phyloP scores from a whole-genome alignment of 2,888 invertebrate species.

The Caenorhabditis panamensis region DNA sequence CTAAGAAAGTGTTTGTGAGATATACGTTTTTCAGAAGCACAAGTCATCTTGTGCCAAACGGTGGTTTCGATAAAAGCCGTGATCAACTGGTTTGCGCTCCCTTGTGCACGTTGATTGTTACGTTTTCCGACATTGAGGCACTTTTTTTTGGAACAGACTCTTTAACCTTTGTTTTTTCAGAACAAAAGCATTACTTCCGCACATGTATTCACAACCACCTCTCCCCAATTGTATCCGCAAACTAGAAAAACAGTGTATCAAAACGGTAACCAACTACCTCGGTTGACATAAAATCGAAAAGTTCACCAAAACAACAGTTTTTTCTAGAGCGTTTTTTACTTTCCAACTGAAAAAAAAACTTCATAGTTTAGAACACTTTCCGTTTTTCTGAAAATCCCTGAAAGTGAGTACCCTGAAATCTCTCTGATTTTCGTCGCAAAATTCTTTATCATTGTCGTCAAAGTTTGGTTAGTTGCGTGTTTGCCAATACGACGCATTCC shows the following conservation, averaged over 20 bases:
- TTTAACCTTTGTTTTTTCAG: constrained; percentile 51
- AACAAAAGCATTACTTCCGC: constrained; percentile 63
- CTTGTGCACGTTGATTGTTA: constrained; percentile 64
- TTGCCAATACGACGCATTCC: constrained; percentile 41
- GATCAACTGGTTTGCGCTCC: constrained; percentile 41
- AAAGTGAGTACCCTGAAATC: too few relatives aligned
- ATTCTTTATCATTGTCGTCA: constrained; percentile 29
- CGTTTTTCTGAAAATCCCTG: too few relatives aligned
- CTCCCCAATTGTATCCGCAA: constrained; percentile 68
- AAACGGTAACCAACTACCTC: constrained; percentile 17
- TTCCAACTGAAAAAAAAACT: not conserved
- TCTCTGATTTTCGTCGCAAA: too few relatives aligned
- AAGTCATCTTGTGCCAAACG: constrained; percentile 22
- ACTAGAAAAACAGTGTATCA: constrained; percentile 63
- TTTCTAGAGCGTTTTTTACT: constrained; percentile 8
- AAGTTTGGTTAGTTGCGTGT: constrained; percentile 22
- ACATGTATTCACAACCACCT: constrained; percentile 66
- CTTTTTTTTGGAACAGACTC: too few relatives aligned
- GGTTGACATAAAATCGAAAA: not conserved
- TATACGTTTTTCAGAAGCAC: constrained; percentile 18
- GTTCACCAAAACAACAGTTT: constrained; percentile 1
- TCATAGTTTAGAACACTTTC: too few relatives aligned
- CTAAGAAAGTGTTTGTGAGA: too few relatives aligned
- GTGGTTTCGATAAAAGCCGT: constrained; percentile 5
- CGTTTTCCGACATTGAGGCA: constrained; percentile 64